Percentiles rank a stretch among this genome's conserved stretches.
Conservation (phyloP, 1,140 invertebrate genomes). For the Trichogramma pretiosum region DNA sequence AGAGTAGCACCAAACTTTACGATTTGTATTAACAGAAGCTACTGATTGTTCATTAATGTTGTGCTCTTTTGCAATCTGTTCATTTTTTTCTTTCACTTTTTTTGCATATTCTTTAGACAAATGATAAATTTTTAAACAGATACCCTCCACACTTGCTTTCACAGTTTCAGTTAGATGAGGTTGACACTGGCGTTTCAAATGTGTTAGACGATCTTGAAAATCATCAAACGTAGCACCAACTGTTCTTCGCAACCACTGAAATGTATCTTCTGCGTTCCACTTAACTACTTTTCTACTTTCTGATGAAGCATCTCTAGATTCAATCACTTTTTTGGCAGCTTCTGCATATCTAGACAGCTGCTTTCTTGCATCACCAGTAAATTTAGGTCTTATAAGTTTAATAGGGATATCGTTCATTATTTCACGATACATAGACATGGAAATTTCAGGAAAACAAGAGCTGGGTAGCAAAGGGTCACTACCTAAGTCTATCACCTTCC, state of each 20-base stretch:
- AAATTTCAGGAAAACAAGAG: slow-evolving; percentile 85
- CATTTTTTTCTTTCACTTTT: slow-evolving; percentile 82
- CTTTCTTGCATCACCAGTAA: slow-evolving; percentile 91
- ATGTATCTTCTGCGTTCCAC: slow-evolving; percentile 97
- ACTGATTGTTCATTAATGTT: slow-evolving; percentile 66
- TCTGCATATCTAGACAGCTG: slow-evolving; percentile 92
- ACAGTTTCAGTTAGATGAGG: slow-evolving; percentile 90
- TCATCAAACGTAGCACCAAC: slow-evolving; percentile 95
- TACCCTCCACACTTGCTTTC: slow-evolving; percentile 87
- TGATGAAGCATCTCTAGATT: slow-evolving; percentile 81
- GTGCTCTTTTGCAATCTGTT: slow-evolving; percentile 76
- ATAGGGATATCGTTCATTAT: slow-evolving; percentile 99
- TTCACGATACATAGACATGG: slow-evolving; percentile 90
- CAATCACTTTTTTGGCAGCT: slow-evolving; percentile 93
- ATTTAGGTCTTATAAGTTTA: slow-evolving; percentile 88
- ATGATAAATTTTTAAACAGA: slow-evolving; percentile 91
- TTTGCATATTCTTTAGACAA: slow-evolving; percentile 84
- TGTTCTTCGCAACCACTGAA: slow-evolving; percentile 87
- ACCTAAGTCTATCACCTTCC: slow-evolving; percentile 82
- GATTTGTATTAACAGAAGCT: slow-evolving; percentile 56
- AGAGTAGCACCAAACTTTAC: slow-evolving; percentile 92
- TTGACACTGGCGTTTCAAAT: slow-evolving; percentile 79
- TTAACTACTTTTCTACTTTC: slow-evolving; percentile 95
- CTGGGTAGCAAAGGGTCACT: slow-evolving; percentile 84
- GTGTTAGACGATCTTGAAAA: slow-evolving; percentile 56